These are phyloP conservation scores for Pelecanoides urinatrix DNA, from an alignment of 2,113 vertebrate species.

Conservation along the genomic window DNA sequence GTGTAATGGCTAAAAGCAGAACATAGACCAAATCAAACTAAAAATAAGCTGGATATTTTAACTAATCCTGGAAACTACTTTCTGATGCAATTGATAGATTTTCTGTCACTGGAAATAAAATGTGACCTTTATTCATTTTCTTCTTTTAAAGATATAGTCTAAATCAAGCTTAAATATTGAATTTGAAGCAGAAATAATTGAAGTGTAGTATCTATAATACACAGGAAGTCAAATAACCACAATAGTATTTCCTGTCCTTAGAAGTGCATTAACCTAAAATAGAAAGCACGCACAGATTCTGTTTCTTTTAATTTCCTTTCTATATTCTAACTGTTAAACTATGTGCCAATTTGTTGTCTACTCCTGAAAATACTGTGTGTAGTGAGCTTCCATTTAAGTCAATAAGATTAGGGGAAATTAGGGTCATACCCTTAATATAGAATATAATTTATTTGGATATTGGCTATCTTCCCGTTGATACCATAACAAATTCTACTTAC, in stretches of 20 bases:
- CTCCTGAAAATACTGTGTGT: not conserved
- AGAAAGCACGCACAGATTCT: not conserved
- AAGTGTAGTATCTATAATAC: conserved; percentile 2
- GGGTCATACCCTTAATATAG: conserved; percentile 18
- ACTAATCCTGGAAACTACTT: conserved; percentile 48
- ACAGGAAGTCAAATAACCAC: conserved; percentile 38
- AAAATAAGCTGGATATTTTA: conserved; percentile 52
- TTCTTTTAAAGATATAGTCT: conserved; percentile 1
- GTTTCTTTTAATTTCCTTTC: conserved; percentile 45
- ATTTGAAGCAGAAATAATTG: conserved; percentile 50
- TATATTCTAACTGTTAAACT: not conserved
- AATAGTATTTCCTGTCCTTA: conserved; percentile 31
- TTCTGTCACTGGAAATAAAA: conserved; percentile 49
- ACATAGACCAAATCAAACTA: conserved; percentile 25
- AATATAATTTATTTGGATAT: conserved; percentile 53
- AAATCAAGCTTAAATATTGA: conserved; percentile 45
- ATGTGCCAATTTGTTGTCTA: conserved; percentile 9
- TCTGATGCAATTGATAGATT: conserved; percentile 43
- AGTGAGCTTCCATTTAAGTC: conserved; percentile 14
- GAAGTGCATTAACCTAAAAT: conserved; percentile 38
- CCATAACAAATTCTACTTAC: conserved; percentile 34
- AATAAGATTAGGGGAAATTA: conserved; percentile 41
- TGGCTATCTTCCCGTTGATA: conserved; percentile 20
- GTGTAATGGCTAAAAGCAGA: conserved; percentile 9
- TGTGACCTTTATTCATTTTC: conserved; percentile 45